Evolutionary conservation across 2,113 vertebrate genomes (phyloP).

Genomic region (Bungarus multicinctus): DNA sequence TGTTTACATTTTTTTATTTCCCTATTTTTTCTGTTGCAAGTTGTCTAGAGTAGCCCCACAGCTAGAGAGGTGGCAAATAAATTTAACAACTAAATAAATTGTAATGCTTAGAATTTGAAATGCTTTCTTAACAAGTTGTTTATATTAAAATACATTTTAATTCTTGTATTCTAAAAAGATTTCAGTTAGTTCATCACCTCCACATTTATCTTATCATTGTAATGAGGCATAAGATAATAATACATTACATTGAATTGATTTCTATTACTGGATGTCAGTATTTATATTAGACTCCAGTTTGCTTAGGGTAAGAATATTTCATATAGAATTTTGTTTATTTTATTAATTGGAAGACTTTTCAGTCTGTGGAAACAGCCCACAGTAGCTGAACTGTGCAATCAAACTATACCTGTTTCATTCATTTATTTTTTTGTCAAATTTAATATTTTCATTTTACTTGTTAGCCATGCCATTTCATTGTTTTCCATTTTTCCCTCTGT

Average conservation of each 20-base stretch:
- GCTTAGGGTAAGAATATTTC: background rate
- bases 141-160: background rate
- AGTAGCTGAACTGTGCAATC: background rate
- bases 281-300: background rate
- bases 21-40: background rate
- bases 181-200: background rate
- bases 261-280: background rate
- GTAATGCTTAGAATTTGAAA: background rate
- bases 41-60: background rate
- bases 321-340: background rate
- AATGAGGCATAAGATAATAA: background rate
- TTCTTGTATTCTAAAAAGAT: background rate
- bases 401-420: background rate
- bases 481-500: background rate
- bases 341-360: background rate
- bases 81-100: background rate
- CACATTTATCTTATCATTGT: background rate
- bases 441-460: background rate
- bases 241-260: background rate
- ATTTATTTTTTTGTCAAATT: background rate
- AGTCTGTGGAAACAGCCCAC: background rate
- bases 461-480: background rate
- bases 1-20: background rate
- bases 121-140: background rate
- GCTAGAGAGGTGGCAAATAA: background rate